Conservation (phyloP, 2,113 vertebrate species). For the Cettia cetti region DNA sequence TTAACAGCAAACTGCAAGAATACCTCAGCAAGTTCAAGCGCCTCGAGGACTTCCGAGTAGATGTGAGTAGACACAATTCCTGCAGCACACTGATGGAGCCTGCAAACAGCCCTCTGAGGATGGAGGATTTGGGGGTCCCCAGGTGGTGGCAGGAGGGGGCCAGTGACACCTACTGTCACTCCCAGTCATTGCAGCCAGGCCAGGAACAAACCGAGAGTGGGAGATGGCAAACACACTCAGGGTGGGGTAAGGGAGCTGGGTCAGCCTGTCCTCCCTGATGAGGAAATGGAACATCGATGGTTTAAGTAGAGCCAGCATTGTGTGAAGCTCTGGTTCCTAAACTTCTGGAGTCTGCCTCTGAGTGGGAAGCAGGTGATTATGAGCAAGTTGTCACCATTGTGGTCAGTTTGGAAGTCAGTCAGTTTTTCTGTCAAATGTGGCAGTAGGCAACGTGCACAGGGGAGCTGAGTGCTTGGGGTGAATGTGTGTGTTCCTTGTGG, state of each 20-base stretch:
- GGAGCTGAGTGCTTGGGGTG: neutral
- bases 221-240: neutral
- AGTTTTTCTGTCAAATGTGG: neutral
- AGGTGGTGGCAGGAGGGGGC: fast-evolving
- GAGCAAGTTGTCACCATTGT: neutral
- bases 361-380: neutral
- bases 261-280: neutral
- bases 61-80: constrained; percentile 77
- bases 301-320: neutral
- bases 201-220: fast-evolving
- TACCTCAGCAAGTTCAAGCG: constrained; percentile 93
- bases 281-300: neutral
- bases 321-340: neutral
- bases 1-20: constrained; percentile 92
- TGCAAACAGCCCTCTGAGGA: neutral
- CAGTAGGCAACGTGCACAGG: neutral
- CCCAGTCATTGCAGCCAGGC: neutral
- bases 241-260: neutral
- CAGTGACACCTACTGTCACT: constrained; percentile 17
- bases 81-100: neutral
- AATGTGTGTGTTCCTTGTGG: neutral
- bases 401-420: neutral
- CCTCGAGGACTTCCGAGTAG: constrained; percentile 97
- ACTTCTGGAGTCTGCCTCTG: neutral
- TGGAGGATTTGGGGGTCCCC: neutral